phyloP scores from a whole-genome alignment of 2,888 invertebrate genomes.

The Apotomis turbidana region DNA sequence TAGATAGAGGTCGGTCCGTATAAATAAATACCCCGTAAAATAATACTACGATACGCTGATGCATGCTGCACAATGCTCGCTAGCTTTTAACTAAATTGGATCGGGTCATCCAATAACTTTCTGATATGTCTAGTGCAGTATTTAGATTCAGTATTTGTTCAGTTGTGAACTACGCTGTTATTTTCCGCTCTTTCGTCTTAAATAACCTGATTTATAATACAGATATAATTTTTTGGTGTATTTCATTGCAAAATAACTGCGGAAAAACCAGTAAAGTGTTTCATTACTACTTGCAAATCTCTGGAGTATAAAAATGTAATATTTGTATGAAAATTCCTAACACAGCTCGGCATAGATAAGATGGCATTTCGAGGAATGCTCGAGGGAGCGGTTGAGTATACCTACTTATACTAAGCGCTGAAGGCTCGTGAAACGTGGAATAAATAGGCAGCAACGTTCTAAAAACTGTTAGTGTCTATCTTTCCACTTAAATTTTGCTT shows the following conservation, averaged over 20 bases:
- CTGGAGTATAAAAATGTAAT: slow-evolving; percentile 34
- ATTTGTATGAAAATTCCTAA: slow-evolving; percentile 38
- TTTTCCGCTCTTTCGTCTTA: not conserved
- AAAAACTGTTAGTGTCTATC: not conserved
- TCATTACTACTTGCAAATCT: slow-evolving; percentile 31
- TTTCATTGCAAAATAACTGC: slow-evolving; percentile 3
- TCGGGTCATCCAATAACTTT: slow-evolving; percentile 45
- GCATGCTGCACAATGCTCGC: slow-evolving; percentile 46
- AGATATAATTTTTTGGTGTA: not conserved
- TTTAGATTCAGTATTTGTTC: slow-evolving; percentile 13
- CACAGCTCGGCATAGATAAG: slow-evolving; percentile 32
- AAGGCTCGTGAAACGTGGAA: slow-evolving; percentile 23
- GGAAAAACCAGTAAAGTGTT: slow-evolving; percentile 26
- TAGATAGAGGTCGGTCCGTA: slow-evolving; percentile 44
- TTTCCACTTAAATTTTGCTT: not conserved
- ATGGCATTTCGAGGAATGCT: slow-evolving; percentile 35
- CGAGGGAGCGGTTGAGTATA: slow-evolving; percentile 29
- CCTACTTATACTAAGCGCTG: slow-evolving; percentile 34
- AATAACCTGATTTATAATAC: not conserved
- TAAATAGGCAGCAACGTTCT: slow-evolving; percentile 15
- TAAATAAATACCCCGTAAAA: slow-evolving; percentile 54
- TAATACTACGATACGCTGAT: slow-evolving; percentile 47
- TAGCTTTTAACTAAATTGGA: slow-evolving; percentile 69
- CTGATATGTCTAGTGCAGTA: slow-evolving; percentile 5
- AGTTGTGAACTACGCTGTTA: not conserved